Evolutionary conservation across 1,140 invertebrate species (phyloP).

Genomic region (Centruroides vittatus): DNA sequence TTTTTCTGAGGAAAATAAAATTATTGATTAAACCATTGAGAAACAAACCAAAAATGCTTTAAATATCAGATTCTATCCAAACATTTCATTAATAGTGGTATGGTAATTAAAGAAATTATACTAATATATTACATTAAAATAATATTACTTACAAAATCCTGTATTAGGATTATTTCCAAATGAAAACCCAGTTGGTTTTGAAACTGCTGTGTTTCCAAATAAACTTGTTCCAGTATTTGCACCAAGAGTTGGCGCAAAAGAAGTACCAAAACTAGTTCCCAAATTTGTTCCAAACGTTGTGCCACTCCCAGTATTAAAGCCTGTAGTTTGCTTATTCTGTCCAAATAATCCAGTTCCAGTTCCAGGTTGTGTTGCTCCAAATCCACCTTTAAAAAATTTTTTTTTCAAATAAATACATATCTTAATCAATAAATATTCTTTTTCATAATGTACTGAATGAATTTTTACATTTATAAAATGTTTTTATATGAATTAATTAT

Average conservation of each 20-base stretch:
- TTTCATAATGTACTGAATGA: background rate
- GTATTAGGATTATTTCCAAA: slow-evolving; percentile 24
- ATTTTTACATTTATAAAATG: too few relatives aligned
- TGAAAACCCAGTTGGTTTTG: slow-evolving; percentile 15
- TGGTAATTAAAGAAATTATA: too few relatives aligned
- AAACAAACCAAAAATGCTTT: too few relatives aligned
- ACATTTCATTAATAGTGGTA: too few relatives aligned
- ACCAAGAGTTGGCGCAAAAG: slow-evolving; percentile 20
- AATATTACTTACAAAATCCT: slow-evolving; percentile 8
- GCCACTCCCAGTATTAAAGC: slow-evolving; percentile 20
- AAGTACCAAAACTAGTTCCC: slow-evolving; percentile 20
- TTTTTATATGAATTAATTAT: too few relatives aligned
- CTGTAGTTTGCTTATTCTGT: slow-evolving; percentile 7
- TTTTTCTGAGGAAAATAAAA: too few relatives aligned
- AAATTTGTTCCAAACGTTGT: slow-evolving; percentile 9
- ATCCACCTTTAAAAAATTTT: slow-evolving; percentile 12
- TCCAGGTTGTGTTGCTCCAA: slow-evolving; percentile 14
- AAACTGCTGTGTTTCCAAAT: slow-evolving; percentile 14
- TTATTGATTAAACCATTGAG: too few relatives aligned
- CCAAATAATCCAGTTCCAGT: slow-evolving; percentile 16
- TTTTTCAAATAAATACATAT: background rate
- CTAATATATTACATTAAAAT: too few relatives aligned
- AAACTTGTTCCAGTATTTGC: slow-evolving; percentile 20
- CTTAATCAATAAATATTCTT: background rate
- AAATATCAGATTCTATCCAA: too few relatives aligned